phyloP scores from a whole-genome alignment of 64 coral and sea anemone genomes.

The Montipora efflorescens region DNA sequence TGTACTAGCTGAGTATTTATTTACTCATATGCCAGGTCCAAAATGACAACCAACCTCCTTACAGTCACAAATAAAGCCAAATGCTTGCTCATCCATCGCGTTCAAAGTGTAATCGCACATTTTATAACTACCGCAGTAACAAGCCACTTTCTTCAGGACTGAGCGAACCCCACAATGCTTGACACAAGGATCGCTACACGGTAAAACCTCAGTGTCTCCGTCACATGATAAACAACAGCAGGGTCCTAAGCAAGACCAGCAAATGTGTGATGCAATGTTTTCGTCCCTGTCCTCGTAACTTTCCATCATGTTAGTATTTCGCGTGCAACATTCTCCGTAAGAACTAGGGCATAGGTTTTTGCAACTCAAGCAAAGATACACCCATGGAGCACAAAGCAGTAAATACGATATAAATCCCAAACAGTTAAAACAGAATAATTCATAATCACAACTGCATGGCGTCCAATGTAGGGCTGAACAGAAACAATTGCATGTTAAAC shows the following conservation, averaged over 20 bases:
- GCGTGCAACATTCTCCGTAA: neutral
- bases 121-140: constrained; percentile 39
- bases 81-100: constrained; percentile 37
- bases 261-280: neutral
- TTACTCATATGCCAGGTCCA: neutral
- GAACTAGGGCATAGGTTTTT: constrained; percentile 13
- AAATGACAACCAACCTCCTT: constrained; percentile 21
- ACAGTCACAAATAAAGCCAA: constrained; percentile 47
- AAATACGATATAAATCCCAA: constrained; percentile 48
- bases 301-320: constrained; percentile 13
- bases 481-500: neutral
- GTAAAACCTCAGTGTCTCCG: constrained; percentile 27
- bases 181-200: constrained; percentile 3
- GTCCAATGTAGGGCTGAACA: constrained; percentile 29
- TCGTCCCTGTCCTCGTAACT: constrained; percentile 23
- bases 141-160: constrained; percentile 41
- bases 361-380: constrained; percentile 29
- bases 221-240: constrained; percentile 46
- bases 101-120: constrained; percentile 27
- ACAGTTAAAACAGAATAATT: constrained; percentile 44
- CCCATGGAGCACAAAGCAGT: constrained; percentile 16
- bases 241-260: constrained; percentile 31
- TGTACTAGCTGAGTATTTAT: too few species aligned
- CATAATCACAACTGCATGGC: constrained; percentile 26
- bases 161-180: constrained; percentile 22